Conservation (phyloP, 1,140 invertebrate species). For the Hycleus phaleratus region DNA sequence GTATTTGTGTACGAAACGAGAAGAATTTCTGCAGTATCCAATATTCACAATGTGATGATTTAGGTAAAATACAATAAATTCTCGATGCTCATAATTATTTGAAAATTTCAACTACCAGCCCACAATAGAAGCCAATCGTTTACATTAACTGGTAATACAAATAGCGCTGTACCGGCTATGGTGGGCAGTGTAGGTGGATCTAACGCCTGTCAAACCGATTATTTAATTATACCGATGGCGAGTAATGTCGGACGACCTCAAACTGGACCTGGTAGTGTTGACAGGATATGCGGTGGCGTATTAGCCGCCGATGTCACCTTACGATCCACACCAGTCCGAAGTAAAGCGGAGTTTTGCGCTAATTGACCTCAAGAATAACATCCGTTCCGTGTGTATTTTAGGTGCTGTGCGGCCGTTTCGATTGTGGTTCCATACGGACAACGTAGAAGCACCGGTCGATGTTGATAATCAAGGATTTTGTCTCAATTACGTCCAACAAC, state of each 20-base stretch:
- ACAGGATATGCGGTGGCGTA: constrained; percentile 64
- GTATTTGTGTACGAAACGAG: constrained; percentile 75
- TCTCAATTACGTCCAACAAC: constrained; percentile 74
- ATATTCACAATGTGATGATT: constrained; percentile 65
- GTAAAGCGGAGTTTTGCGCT: constrained; percentile 40
- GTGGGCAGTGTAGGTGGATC: constrained; percentile 51
- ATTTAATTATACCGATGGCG: constrained; percentile 69
- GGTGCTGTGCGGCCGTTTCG: constrained; percentile 71
- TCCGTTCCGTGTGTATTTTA: constrained; percentile 38
- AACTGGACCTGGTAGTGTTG: constrained; percentile 51
- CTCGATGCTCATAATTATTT: not conserved
- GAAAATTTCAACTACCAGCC: not conserved
- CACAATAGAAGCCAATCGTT: constrained; percentile 57
- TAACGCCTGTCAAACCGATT: constrained; percentile 63
- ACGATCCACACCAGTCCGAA: constrained; percentile 52
- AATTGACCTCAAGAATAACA: not conserved
- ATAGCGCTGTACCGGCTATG: constrained; percentile 55
- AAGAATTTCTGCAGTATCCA: constrained; percentile 84
- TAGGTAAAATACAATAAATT: constrained; percentile 39
- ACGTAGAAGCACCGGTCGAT: constrained; percentile 63
- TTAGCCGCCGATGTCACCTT: constrained; percentile 57
- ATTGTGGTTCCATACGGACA: constrained; percentile 68
- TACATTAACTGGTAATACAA: constrained; percentile 65
- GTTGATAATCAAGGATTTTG: constrained; percentile 71
- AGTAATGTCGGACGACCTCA: constrained; percentile 53